phyloP scores from a whole-genome alignment of 2,113 vertebrate genomes.

The Dendropsophus ebraccatus region DNA sequence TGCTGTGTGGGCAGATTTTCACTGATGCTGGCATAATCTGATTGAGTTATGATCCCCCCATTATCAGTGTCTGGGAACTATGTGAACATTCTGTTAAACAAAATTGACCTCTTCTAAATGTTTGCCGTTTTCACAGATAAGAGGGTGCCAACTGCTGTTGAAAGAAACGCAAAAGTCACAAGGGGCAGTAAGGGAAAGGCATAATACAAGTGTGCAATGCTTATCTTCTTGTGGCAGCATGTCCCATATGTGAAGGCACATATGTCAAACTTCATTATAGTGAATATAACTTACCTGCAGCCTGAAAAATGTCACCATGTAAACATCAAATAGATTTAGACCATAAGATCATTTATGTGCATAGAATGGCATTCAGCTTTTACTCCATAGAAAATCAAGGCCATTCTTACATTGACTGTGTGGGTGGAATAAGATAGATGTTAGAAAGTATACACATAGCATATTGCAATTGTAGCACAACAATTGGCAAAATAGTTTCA shows the following conservation, averaged over 20 bases:
- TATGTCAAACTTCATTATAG: neutral
- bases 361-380: neutral
- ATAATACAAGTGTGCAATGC: neutral
- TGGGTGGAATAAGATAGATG: neutral
- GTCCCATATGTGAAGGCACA: neutral
- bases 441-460: neutral
- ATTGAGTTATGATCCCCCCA: neutral
- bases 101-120: neutral
- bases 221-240: neutral
- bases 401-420: neutral
- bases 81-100: neutral
- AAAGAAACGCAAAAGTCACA: neutral
- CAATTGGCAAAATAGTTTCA: neutral
- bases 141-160: neutral
- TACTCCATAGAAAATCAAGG: neutral
- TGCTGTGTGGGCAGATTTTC: neutral
- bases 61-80: neutral
- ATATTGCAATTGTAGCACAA: neutral
- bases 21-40: neutral
- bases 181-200: neutral
- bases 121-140: neutral
- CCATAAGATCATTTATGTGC: neutral
- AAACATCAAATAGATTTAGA: neutral
- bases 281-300: neutral
- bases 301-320: neutral